Base-by-base conservation (phyloP, 2,113 vertebrate species). In the Hippocampus barbouri region DNA sequence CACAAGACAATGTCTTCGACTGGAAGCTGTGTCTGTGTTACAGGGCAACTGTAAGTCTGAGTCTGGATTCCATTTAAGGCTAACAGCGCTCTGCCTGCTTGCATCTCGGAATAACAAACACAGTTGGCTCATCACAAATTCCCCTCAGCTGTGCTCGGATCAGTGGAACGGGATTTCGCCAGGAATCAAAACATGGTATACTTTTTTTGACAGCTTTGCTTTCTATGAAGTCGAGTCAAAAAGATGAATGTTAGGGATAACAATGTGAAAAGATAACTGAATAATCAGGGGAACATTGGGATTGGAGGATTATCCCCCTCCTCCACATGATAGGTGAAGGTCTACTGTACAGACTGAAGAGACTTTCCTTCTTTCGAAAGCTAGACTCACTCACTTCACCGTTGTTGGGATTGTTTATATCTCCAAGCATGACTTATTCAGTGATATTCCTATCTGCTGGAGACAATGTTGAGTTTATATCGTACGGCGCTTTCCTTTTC, bases 371-470 rank as follows among this genome's bases (percentile, higher is more conserved):
- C 69, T 59, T 34, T 68, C 56, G 66, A 62, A 75, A 79, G 67
- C 76, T 79, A 72, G 79, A 81, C 79, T 69, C 60, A 83, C 81
- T 79, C 69, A 51, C n/a, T 80, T 71, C 70, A 64, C 77, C 70
- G 73, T 77, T 75, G 74, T 66, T 61, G 49, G 65, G 77, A 84
- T 82, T 74, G 80, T 83, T 85, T 83, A 62, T 75, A 72, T 87
- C 74, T 64, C 80, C 70, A 66, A 72, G 72, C 77, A 83, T 85
- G 82, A 85, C 77, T 87, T 85, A 89, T 85, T 88, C 79, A 83
- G 74, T 15, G 69, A 74, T 74, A 72, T 76, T 81, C 72, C 63
- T 76, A 71, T 82, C 69, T 74, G 74, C 56, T 74, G 73, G 41
- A 78, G 77, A 63, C 76, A 68, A 67, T 81, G 71, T 85, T 80